phyloP scores from a whole-genome alignment of 2,797 vertebrate genomes.

The Dermochelys coriacea region DNA sequence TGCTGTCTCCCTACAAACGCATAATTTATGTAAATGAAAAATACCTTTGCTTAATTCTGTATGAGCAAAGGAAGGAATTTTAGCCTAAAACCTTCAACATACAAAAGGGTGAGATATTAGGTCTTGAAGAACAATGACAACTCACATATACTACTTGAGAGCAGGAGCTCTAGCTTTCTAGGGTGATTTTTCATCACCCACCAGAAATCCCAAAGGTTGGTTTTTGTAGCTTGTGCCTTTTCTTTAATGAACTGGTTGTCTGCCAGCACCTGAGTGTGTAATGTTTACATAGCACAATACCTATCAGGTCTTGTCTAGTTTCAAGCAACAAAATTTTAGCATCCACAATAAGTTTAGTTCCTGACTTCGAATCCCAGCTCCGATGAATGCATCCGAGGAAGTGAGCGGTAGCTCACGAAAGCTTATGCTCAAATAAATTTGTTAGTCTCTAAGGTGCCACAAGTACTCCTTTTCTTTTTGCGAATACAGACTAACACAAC shows the following conservation, averaged over 20 bases:
- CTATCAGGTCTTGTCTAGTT: neutral
- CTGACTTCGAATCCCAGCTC: neutral
- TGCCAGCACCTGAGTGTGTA: neutral
- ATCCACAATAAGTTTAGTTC: neutral
- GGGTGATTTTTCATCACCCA: no score
- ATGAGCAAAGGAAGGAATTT: neutral
- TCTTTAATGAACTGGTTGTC: no score
- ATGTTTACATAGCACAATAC: neutral
- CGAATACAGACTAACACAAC: no score
- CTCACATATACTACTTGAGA: neutral
- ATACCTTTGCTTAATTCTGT: neutral
- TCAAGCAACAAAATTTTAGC: neutral
- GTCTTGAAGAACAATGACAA: neutral
- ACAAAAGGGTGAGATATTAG: neutral
- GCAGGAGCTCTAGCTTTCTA: no score
- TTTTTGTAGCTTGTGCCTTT: no score
- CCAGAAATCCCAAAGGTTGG: no score
- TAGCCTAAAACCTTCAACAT: neutral
- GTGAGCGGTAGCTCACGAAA: no score
- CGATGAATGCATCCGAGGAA: no score
- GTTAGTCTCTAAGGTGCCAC: no score
- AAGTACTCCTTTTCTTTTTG: no score
- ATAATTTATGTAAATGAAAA: neutral
- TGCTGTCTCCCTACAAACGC: neutral
- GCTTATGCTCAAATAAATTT: no score